A percentile compares a stretch with the other conserved stretches of the same genome.
These are phyloP conservation scores for Hermetia illucens DNA, from an alignment of 1,140 invertebrate species.

Conservation along the genomic window DNA sequence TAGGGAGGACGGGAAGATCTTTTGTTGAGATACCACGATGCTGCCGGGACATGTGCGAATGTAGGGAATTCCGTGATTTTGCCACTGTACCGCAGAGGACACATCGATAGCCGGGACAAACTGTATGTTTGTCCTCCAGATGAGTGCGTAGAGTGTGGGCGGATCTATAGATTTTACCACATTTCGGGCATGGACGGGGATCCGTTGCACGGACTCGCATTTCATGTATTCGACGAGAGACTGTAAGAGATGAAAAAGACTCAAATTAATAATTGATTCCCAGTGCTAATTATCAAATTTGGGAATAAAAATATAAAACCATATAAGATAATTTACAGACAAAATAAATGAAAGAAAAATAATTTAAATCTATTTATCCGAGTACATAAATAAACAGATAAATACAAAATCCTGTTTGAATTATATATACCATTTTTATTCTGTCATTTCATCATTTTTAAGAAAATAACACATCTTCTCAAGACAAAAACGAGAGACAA, in stretches of 20 bases:
- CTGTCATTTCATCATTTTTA: background rate
- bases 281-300: background rate
- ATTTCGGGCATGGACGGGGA: constrained; percentile 80
- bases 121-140: constrained; percentile 82
- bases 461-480: too few relatives aligned
- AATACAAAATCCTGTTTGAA: too few relatives aligned
- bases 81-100: constrained; percentile 83
- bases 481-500: constrained; percentile 1
- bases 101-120: constrained; percentile 80
- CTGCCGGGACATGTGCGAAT: constrained; percentile 85
- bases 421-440: too few relatives aligned
- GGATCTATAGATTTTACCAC: constrained; percentile 82
- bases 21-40: constrained; percentile 84
- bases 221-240: constrained; percentile 59
- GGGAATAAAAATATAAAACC: background rate
- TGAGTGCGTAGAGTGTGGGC: constrained; percentile 81
- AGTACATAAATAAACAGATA: too few relatives aligned
- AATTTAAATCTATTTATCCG: constrained; percentile 1
- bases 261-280: background rate
- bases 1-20: constrained; percentile 76
- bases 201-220: constrained; percentile 79
- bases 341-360: constrained; percentile 1
- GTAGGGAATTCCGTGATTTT: constrained; percentile 77
- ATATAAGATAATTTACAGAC: background rate
- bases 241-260: constrained; percentile 31